phyloP scores from a whole-genome alignment of 2,797 vertebrate genomes.

The Synanceia verrucosa region DNA sequence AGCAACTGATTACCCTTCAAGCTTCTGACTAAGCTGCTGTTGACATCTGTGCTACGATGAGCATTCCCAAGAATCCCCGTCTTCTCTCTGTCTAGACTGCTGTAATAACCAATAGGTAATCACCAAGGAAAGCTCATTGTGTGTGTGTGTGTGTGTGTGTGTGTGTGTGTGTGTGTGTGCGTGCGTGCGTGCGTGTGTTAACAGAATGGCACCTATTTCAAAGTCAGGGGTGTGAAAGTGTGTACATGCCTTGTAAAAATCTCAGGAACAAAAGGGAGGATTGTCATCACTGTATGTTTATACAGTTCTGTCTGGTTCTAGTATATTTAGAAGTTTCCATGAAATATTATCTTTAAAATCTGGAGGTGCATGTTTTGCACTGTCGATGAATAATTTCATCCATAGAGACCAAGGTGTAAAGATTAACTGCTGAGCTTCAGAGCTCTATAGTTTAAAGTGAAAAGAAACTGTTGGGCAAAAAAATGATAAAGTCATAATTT shows the following conservation, averaged over 20 bases:
- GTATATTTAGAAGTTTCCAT: conserved; percentile 50
- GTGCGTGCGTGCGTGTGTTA: conserved; percentile 32
- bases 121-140: conserved; percentile 53
- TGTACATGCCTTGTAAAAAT: conserved; percentile 45
- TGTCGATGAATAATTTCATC: neutral
- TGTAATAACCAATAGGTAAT: conserved; percentile 68
- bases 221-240: conserved; percentile 55
- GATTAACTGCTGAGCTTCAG: neutral
- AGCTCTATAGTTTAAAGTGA: neutral
- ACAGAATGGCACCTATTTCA: conserved; percentile 43
- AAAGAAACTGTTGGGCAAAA: neutral
- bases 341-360: conserved; percentile 39
- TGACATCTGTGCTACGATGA: conserved; percentile 50
- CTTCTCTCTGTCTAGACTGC: conserved; percentile 75
- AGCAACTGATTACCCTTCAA: conserved; percentile 17
- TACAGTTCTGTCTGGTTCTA: conserved; percentile 45
- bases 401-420: neutral
- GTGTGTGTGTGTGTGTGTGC: conserved; percentile 2
- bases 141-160: neutral
- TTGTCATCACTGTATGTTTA: conserved; percentile 51
- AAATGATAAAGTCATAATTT: neutral
- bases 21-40: conserved; percentile 52
- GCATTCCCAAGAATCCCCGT: conserved; percentile 55
- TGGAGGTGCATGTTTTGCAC: conserved; percentile 15
- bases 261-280: conserved; percentile 49